Conservation (phyloP, 2,888 invertebrate species). For the Hofmannophila pseudospretella region DNA sequence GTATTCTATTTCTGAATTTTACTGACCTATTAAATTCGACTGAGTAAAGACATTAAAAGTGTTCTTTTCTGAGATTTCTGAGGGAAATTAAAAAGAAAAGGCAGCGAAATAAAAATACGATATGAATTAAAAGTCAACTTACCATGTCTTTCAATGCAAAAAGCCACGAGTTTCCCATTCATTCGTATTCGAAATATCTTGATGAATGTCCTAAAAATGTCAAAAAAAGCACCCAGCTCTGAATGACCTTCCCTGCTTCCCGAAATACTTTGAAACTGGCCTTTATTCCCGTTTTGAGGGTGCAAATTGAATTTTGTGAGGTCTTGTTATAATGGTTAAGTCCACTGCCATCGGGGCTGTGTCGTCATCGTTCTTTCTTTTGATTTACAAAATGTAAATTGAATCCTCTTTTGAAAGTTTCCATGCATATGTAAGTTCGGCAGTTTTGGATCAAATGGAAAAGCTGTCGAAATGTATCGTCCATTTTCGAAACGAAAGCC, state of each 20-base stretch:
- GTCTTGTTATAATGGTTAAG: conserved; percentile 6
- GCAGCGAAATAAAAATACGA: too few species aligned
- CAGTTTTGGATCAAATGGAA: too few species aligned
- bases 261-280: background rate
- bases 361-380: conserved; percentile 10
- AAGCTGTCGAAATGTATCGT: too few species aligned
- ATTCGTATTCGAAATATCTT: conserved; percentile 10
- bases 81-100: background rate
- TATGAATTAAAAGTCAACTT: too few species aligned
- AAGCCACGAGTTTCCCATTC: background rate
- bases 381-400: conserved; percentile 11
- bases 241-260: background rate
- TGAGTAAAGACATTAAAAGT: background rate
- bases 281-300: background rate
- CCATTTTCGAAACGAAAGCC: too few species aligned
- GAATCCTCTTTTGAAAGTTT: conserved; percentile 4
- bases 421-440: too few species aligned
- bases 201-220: conserved; percentile 9
- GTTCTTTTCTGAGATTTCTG: background rate
- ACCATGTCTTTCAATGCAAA: background rate
- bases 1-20: conserved; percentile 7
- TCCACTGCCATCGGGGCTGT: conserved; percentile 8
- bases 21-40: background rate
- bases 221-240: conserved; percentile 1
- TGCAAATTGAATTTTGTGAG: background rate